These are phyloP conservation scores for Agriopis aurantiaria DNA, from an alignment of 2,888 invertebrate species.

Conservation along the genomic window DNA sequence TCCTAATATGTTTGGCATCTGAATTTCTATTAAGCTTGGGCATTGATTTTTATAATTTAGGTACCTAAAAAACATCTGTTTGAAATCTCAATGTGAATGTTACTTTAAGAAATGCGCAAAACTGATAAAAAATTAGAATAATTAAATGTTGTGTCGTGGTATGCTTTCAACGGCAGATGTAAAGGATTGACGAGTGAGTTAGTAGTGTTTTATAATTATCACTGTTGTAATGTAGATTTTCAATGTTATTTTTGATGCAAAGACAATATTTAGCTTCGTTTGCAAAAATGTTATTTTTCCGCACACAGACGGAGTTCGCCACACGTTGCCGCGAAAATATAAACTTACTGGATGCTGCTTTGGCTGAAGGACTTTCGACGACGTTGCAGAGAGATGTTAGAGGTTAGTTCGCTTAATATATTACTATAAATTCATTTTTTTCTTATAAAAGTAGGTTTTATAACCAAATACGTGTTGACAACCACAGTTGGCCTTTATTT, in stretches of 20 bases:
- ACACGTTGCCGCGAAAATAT: constrained; percentile 95
- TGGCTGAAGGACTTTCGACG: constrained; percentile 85
- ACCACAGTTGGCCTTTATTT: too few relatives aligned
- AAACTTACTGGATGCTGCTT: constrained; percentile 90
- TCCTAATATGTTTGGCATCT: constrained; percentile 68
- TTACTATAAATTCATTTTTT: neutral
- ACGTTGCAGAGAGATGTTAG: constrained; percentile 86
- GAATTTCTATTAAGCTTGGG: constrained; percentile 53
- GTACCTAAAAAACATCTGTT: neutral
- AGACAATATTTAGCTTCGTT: constrained; percentile 8
- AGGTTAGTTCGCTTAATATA: constrained; percentile 77
- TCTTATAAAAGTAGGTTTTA: too few relatives aligned
- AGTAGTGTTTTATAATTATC: constrained; percentile 39
- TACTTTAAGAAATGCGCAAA: constrained; percentile 9
- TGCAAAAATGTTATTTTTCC: constrained; percentile 51
- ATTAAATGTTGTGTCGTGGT: constrained; percentile 41
- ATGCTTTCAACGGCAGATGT: constrained; percentile 46
- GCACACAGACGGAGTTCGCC: constrained; percentile 92
- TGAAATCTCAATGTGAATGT: constrained; percentile 13
- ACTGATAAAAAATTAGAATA: constrained; percentile 4
- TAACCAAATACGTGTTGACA: too few relatives aligned
- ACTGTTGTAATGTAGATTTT: constrained; percentile 6
- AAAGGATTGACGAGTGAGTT: constrained; percentile 58
- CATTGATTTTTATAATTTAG: constrained; percentile 43
- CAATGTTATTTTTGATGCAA: constrained; percentile 5